A percentile compares a stretch with the other conserved stretches of the same genome.
Conservation (phyloP, 2,888 invertebrate genomes). For the Syritta pipiens region DNA sequence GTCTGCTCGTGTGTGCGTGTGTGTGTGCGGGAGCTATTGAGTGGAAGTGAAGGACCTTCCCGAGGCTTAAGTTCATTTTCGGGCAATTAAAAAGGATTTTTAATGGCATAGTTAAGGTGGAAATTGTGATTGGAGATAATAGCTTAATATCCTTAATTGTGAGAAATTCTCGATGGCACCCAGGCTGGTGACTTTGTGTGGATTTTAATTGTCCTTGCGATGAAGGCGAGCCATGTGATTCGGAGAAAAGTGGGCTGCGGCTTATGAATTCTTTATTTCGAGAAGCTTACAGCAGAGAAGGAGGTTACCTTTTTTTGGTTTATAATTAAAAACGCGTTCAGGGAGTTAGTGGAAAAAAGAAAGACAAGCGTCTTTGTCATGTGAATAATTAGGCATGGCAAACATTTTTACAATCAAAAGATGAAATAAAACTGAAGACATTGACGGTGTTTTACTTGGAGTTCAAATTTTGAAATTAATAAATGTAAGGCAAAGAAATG, state of each 20-base stretch:
- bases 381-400: too few species aligned
- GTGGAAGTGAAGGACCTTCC: constrained; percentile 26
- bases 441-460: too few species aligned
- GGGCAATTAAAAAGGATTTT: constrained; percentile 66
- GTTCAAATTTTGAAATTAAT: too few species aligned
- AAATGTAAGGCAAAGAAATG: too few species aligned
- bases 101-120: constrained; percentile 65
- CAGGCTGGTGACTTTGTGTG: constrained; percentile 39
- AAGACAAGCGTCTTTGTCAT: too few species aligned
- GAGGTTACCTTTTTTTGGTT: too few species aligned
- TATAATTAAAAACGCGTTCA: neutral
- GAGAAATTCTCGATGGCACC: constrained; percentile 50
- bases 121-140: constrained; percentile 57
- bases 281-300: neutral
- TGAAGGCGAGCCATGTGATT: neutral
- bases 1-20: neutral
- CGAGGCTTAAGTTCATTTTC: constrained; percentile 45
- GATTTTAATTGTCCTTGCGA: constrained; percentile 33
- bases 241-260: neutral
- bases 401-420: too few species aligned
- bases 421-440: too few species aligned
- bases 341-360: too few species aligned
- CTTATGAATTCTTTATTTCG: constrained; percentile 18
- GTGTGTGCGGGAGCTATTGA: neutral
- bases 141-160: constrained; percentile 67